These are phyloP conservation scores for Nematopogon swammerdamellus DNA, from an alignment of 2,888 invertebrate species.

Conservation along the genomic window DNA sequence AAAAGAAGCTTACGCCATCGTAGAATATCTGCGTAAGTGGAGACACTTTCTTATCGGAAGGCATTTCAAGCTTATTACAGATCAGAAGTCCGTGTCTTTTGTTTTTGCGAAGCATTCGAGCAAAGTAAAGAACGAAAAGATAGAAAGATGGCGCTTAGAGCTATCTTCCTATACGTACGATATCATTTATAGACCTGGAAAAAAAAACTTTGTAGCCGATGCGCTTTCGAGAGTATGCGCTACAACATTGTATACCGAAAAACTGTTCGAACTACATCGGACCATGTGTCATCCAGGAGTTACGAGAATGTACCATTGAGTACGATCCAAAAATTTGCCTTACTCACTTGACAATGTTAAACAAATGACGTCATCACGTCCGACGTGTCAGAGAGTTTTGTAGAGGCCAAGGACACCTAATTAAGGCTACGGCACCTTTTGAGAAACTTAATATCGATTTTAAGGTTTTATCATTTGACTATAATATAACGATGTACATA, in stretches of 20 bases:
- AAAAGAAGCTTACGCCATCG: no score
- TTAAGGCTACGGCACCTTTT: slow-evolving; percentile 11
- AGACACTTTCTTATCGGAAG: no score
- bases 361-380: slow-evolving; percentile 8
- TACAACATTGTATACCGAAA: not conserved
- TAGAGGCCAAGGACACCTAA: slow-evolving; percentile 5
- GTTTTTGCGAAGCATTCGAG: slow-evolving; percentile 6
- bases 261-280: slow-evolving; percentile 7
- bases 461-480: no score
- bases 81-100: slow-evolving; percentile 8
- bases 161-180: slow-evolving; percentile 7
- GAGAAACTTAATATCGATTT: slow-evolving; percentile 11
- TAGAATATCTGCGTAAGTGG: no score
- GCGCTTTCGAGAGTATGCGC: slow-evolving; percentile 9
- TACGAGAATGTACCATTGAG: slow-evolving; percentile 10
- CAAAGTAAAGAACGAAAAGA: slow-evolving; percentile 10
- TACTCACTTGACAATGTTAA: slow-evolving; percentile 9
- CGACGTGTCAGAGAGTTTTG: slow-evolving; percentile 10
- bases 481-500: no score
- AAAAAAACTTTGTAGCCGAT: slow-evolving; percentile 10
- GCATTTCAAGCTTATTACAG: slow-evolving; percentile 9
- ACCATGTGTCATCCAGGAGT: slow-evolving; percentile 10
- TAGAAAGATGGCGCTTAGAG: slow-evolving; percentile 9
- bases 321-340: slow-evolving; percentile 9
- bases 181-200: slow-evolving; percentile 9